A percentile compares a stretch with the other conserved stretches of the same genome.
Evolutionary conservation across 2,888 invertebrate species (phyloP).

Genomic region (Rosalia funebris): DNA sequence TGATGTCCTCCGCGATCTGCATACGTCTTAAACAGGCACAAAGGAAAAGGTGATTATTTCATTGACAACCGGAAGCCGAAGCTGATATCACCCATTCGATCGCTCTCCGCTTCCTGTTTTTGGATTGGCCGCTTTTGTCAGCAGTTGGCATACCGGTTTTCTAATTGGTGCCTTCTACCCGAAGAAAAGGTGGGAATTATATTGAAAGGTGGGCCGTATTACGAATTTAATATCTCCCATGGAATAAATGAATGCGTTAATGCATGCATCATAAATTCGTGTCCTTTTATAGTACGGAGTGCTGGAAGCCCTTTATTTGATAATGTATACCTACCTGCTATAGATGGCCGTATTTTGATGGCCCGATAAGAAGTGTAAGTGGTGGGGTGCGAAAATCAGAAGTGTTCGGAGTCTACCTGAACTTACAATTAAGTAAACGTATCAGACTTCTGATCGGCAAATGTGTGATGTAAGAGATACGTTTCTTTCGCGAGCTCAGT

Average conservation of each 20-base stretch:
- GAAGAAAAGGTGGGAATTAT: slow-evolving; percentile 43
- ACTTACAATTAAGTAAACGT: neutral
- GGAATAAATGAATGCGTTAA: slow-evolving; percentile 39
- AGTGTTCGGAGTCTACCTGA: slow-evolving; percentile 1
- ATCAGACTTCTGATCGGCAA: neutral
- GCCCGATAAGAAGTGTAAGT: slow-evolving; percentile 2
- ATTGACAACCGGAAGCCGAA: slow-evolving; percentile 30
- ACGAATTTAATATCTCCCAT: slow-evolving; percentile 13
- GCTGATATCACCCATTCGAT: slow-evolving; percentile 40
- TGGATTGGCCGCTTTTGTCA: slow-evolving; percentile 43
- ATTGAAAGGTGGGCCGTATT: slow-evolving; percentile 23
- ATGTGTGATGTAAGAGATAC: neutral
- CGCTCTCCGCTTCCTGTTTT: slow-evolving; percentile 44
- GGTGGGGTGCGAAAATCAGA: slow-evolving; percentile 23
- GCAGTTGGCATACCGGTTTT: slow-evolving; percentile 33
- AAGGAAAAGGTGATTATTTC: slow-evolving; percentile 18
- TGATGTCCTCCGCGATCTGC: slow-evolving; percentile 2
- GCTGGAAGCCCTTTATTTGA: slow-evolving; percentile 4
- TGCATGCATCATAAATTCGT: slow-evolving; percentile 14
- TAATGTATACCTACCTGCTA: slow-evolving; percentile 4
- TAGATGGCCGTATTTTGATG: slow-evolving; percentile 4
- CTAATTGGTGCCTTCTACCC: slow-evolving; percentile 42
- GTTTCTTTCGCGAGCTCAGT: neutral
- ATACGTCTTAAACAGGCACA: slow-evolving; percentile 2
- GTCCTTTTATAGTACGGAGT: neutral